phyloP scores from a whole-genome alignment of 2,888 invertebrate species.

The Aleiodes alternator region DNA sequence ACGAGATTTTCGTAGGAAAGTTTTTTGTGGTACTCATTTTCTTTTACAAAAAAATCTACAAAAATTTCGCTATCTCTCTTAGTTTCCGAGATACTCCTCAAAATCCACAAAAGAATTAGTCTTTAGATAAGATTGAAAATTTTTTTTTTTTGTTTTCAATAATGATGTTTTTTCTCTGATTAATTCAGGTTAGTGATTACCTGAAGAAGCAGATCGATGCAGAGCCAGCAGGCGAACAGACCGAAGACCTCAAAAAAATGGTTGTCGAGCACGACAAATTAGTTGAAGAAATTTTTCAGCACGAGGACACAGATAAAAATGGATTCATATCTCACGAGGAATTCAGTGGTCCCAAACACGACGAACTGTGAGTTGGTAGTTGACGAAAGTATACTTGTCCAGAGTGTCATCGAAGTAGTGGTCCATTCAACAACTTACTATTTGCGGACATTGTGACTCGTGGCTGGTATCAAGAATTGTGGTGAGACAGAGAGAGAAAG shows the following conservation, averaged over 20 bases:
- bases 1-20: too few species aligned
- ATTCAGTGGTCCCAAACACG: conserved; percentile 98
- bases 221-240: conserved; percentile 81
- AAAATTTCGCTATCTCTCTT: too few species aligned
- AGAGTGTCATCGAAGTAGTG: conserved; percentile 34
- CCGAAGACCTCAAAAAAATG: conserved; percentile 89
- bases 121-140: too few species aligned
- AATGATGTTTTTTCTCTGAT: conserved; percentile 46
- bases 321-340: conserved; percentile 97
- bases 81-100: neutral
- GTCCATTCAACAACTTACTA: conserved; percentile 38
- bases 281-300: conserved; percentile 97
- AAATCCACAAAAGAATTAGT: too few species aligned
- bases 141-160: too few species aligned
- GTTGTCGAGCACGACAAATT: conserved; percentile 93
- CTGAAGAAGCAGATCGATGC: conserved; percentile 92
- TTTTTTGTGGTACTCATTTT: too few species aligned
- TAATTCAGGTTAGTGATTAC: conserved; percentile 89
- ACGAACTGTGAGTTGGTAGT: conserved; percentile 86
- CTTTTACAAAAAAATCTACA: too few species aligned
- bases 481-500: conserved; percentile 49
- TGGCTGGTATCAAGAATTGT: conserved; percentile 41
- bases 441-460: conserved; percentile 33
- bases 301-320: conserved; percentile 97
- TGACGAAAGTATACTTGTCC: conserved; percentile 21